Evolutionary conservation across 2,888 invertebrate species (phyloP).

Genomic region (Ectobius pallidus): DNA sequence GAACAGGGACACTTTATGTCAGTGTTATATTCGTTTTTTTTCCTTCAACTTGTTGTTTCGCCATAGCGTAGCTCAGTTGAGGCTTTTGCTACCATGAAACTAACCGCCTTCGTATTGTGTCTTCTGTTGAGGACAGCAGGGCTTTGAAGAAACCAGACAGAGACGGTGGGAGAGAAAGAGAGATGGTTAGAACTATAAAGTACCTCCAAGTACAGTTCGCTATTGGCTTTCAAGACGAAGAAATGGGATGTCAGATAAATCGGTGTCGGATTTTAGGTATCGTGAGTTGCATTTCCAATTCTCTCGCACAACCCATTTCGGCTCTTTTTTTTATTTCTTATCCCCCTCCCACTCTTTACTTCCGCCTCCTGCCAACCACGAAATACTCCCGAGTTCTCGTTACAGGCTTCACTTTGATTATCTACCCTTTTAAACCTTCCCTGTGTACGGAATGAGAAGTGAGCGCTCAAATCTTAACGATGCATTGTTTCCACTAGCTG

Average conservation of each 20-base stretch:
- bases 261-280: constrained; percentile 29
- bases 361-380: constrained; percentile 15
- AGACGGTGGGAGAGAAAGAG: background rate
- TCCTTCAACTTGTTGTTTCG: constrained; percentile 21
- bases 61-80: background rate
- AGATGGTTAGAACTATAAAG: constrained; percentile 15
- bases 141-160: background rate
- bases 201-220: constrained; percentile 17
- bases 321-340: background rate
- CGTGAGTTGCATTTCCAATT: constrained; percentile 32
- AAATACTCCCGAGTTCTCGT: background rate
- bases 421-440: constrained; percentile 1
- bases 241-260: constrained; percentile 34
- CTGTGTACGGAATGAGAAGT: background rate
- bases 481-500: background rate
- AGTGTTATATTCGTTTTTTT: constrained; percentile 22
- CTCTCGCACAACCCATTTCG: constrained; percentile 24
- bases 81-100: constrained; percentile 5
- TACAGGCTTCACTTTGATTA: constrained; percentile 15
- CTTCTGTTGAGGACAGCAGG: constrained; percentile 1
- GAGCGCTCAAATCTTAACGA: background rate
- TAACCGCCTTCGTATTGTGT: constrained; percentile 18
- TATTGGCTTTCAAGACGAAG: constrained; percentile 28
- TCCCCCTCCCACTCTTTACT: background rate
- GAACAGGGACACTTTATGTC: constrained; percentile 25